Evolutionary conservation across 2,113 vertebrate species (phyloP), one percentile per base, ranked within the genome.

Genomic region (Amazona vittata): DNA sequence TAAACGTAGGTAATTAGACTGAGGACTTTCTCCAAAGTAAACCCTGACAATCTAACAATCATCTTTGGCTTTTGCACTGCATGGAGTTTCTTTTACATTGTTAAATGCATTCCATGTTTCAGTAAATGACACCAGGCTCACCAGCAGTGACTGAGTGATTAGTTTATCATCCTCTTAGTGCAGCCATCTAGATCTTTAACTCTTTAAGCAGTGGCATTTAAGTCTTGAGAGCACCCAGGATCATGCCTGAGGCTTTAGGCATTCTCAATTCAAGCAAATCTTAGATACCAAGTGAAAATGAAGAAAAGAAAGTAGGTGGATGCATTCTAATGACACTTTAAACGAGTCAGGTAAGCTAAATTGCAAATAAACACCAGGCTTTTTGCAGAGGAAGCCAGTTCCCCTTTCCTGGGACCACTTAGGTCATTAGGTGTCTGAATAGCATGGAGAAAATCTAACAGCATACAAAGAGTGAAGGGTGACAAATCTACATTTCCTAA

Each of bases 171-270:
- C 96, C 97, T 97, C 97, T 97, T 97, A 97, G 97, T 95, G 96
- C 97, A 96, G 96, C 95, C 95, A 87, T 87, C 86, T 94, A 98
- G 98, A 98, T 98, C 97, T 97, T 98, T 98, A 98, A 98, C 98
- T 98, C 95, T 98, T 94, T 96, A 96, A 98, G 96, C 94, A 97
- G 90, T 93, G 96, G 90, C 96, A 97, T 98, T 98, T 98, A 97
- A 97, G 91, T 74, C 94, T 97, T 95, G 94, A 98, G 98, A 98
- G 98, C 97, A 98, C 98, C 97, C 98, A 98, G 97, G 96, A 98
- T 97, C 92, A 97, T 91, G 97, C 97, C 98, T 94, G 86, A 77
- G 97, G 97, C 97, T 95, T 97, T 91, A 96, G 92, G 83, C 94
- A 95, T 95, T 98, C 94, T 95, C 91, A 83, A 41, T 93, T 95